Conservation (phyloP, 2,113 vertebrate genomes). For the Nibea coibor region DNA sequence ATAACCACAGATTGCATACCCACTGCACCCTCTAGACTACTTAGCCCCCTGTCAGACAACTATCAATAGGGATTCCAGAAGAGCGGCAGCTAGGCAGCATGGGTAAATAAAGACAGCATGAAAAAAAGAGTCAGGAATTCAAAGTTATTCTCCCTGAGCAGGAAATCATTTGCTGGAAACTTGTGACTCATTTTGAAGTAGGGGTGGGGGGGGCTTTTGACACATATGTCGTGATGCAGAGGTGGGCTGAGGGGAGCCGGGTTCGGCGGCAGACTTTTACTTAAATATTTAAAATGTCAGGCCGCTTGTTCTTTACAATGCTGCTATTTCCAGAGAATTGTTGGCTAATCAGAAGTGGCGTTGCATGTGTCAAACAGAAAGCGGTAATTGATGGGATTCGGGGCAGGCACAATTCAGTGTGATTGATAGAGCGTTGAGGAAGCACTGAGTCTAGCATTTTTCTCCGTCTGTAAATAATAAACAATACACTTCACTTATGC, state of each 20-base stretch:
- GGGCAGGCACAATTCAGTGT: slow-evolving; percentile 53
- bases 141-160: slow-evolving; percentile 79
- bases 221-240: slow-evolving; percentile 47
- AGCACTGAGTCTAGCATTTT: slow-evolving; percentile 61
- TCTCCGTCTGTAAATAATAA: slow-evolving; percentile 61
- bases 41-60: slow-evolving; percentile 77
- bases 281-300: slow-evolving; percentile 76
- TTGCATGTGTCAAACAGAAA: slow-evolving; percentile 62
- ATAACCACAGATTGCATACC: slow-evolving; percentile 38
- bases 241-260: slow-evolving; percentile 33
- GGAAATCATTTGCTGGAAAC: slow-evolving; percentile 82
- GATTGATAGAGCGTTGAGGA: slow-evolving; percentile 72
- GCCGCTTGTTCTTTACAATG: slow-evolving; percentile 70
- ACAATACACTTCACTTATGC: slow-evolving; percentile 34
- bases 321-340: slow-evolving; percentile 65
- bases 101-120: slow-evolving; percentile 75
- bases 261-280: slow-evolving; percentile 62
- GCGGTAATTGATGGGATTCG: slow-evolving; percentile 71
- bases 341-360: slow-evolving; percentile 73
- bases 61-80: slow-evolving; percentile 88
- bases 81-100: slow-evolving; percentile 74
- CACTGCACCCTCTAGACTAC: slow-evolving; percentile 42
- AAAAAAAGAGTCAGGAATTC: slow-evolving; percentile 66
- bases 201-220: slow-evolving; percentile 61
- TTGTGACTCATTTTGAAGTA: slow-evolving; percentile 77